Evolutionary conservation across 2,797 vertebrate genomes (phyloP), one percentile per base, ranked within the genome.

Genomic region (Vultur gryphus): DNA sequence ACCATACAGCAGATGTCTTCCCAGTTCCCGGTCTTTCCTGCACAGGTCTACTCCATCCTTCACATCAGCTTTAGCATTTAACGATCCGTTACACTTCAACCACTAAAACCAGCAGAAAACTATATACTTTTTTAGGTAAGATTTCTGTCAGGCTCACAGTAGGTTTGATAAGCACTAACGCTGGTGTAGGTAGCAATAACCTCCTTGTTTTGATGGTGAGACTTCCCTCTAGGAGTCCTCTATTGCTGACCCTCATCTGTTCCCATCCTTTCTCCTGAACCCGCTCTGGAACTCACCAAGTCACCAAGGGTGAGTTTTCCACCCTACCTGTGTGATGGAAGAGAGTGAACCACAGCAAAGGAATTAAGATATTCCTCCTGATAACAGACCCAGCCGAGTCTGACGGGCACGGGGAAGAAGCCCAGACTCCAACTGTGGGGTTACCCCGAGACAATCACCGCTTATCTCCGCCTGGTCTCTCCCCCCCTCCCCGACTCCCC

Each of bases 241-340:
- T 6, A 18, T 12, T 41, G 35, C 17, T 62, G 24, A 81, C 10
- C 54, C n/a, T 43, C 10, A 0, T 24, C 24, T 69, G 28, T 44
- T 82, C 16, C 81, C 12, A 35, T 5, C 5, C 17, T 16, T 84
- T 49, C n/a, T 49, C 39, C 49, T 7, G 11, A 82, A 49, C 0
- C 2, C 58, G 29, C 29, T 61, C 54, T 76, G 67, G 19, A 71
- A 62, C 11, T 44, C 44, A 55, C 2, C 4, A 51, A 71, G 37
- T 18, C n/a, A n/a, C n/a, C n/a, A n/a, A n/a, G 12, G 12, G 4
- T 3, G 19, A 55, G n/a, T 18, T 55, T 65, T 26, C 57, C 72
- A 37, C 21, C 2, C 24, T 5, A 23, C 20, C 25, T 7, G 11
- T 0, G 0, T 2, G 25, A 75, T 0, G 9, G 20, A 24, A 61